phyloP scores from a whole-genome alignment of 2,888 invertebrate genomes.

The Trachelus iudaicus region DNA sequence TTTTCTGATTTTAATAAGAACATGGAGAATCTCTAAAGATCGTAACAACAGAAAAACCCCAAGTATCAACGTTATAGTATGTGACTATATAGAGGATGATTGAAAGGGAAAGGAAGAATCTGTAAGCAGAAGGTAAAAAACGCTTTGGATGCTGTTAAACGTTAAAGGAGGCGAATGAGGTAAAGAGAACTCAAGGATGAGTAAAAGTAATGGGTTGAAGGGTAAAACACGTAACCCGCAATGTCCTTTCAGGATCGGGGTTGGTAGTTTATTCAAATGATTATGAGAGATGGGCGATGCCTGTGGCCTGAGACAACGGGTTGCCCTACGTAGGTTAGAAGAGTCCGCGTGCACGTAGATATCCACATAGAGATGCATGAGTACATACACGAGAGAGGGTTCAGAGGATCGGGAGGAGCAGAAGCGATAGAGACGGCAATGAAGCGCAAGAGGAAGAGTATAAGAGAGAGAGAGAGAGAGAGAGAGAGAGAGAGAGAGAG shows the following conservation, averaged over 20 bases:
- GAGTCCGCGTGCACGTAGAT: background rate
- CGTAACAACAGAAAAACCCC: background rate
- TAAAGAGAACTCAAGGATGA: background rate
- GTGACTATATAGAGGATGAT: background rate
- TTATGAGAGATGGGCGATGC: conserved; percentile 31
- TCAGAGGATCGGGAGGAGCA: conserved; percentile 2
- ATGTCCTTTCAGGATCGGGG: conserved; percentile 27
- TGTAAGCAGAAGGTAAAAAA: background rate
- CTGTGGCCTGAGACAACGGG: conserved; percentile 28
- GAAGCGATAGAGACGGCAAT: conserved; percentile 8
- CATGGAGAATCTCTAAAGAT: background rate
- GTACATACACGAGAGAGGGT: conserved; percentile 2
- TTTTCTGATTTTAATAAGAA: background rate
- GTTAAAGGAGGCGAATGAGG: background rate
- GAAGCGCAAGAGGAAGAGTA: conserved; percentile 10
- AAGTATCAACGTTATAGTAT: background rate
- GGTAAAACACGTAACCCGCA: conserved; percentile 20
- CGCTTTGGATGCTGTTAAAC: background rate
- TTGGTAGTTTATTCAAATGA: conserved; percentile 37
- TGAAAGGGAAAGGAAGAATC: background rate
- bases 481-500: conserved; percentile 18
- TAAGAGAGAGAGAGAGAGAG: conserved; percentile 24
- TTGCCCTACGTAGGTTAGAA: conserved; percentile 12
- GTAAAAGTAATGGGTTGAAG: background rate
- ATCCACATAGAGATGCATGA: background rate